These are phyloP conservation scores for Cephalotes varians DNA, from an alignment of 2,888 invertebrate species.

Conservation along the genomic window DNA sequence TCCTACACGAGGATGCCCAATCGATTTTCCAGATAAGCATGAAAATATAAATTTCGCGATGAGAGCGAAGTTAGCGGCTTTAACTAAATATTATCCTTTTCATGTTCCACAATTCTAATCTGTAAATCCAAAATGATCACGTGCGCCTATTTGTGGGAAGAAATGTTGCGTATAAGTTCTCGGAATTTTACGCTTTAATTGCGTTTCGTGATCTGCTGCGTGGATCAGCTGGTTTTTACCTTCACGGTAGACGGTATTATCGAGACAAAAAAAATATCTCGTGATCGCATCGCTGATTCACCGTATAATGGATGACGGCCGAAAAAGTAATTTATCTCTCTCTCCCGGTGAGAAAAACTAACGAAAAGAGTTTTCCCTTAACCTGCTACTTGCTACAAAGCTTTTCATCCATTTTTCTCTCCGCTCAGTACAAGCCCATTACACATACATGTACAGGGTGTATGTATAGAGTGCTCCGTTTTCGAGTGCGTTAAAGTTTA, in stretches of 20 bases:
- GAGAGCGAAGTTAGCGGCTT: not conserved
- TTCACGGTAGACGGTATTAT: not conserved
- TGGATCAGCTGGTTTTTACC: too few species aligned
- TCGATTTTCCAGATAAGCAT: not conserved
- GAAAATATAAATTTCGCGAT: not conserved
- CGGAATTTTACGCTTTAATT: slow-evolving; percentile 1
- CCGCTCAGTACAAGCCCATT: not conserved
- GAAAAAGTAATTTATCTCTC: slow-evolving; percentile 63
- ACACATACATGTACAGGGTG: too few species aligned
- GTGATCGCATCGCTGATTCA: slow-evolving; percentile 50
- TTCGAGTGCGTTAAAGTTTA: slow-evolving; percentile 2
- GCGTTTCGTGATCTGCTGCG: not conserved
- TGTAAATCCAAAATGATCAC: not conserved
- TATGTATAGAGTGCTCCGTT: not conserved
- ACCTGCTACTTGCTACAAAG: slow-evolving; percentile 9
- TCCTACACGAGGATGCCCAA: not conserved
- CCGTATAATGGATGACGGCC: slow-evolving; percentile 60
- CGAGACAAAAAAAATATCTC: slow-evolving; percentile 13
- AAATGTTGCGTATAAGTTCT: not conserved
- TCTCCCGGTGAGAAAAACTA: slow-evolving; percentile 5
- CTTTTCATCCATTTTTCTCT: not conserved
- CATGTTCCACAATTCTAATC: not conserved
- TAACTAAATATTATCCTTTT: slow-evolving; percentile 10
- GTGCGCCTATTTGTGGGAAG: not conserved
- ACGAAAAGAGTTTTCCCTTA: not conserved